Conservation (phyloP, 2,113 vertebrate genomes). For the Tragelaphus strepsiceros region DNA sequence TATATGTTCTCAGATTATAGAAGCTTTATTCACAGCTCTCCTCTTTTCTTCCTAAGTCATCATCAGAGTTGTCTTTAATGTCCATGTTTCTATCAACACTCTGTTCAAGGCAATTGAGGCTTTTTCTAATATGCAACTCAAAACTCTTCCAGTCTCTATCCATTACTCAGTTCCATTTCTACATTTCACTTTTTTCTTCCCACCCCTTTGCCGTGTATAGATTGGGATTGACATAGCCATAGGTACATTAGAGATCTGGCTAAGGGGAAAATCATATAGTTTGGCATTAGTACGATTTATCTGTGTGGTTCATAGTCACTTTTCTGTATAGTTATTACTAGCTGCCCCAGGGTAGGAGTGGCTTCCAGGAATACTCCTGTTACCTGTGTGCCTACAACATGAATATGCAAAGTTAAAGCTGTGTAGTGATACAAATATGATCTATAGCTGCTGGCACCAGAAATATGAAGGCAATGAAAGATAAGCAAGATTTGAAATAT, state of each 20-base stretch:
- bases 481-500: not conserved
- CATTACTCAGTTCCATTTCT: not conserved
- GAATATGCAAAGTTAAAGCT: not conserved
- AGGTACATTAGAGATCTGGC: not conserved
- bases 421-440: not conserved
- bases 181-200: not conserved
- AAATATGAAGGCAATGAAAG: not conserved
- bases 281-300: not conserved
- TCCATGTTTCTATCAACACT: not conserved
- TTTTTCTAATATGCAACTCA: not conserved
- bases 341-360: not conserved
- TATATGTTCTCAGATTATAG: not conserved
- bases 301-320: not conserved
- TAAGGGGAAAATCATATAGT: not conserved
- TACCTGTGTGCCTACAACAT: not conserved
- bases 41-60: not conserved
- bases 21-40: not conserved
- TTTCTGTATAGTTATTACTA: not conserved
- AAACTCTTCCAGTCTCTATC: not conserved
- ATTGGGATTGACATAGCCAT: not conserved
- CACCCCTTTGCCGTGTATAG: not conserved
- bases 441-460: not conserved
- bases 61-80: not conserved
- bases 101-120: not conserved
- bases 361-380: not conserved